Evolutionary conservation across 2,797 vertebrate genomes (phyloP).

Genomic region (Fundulus diaphanus): DNA sequence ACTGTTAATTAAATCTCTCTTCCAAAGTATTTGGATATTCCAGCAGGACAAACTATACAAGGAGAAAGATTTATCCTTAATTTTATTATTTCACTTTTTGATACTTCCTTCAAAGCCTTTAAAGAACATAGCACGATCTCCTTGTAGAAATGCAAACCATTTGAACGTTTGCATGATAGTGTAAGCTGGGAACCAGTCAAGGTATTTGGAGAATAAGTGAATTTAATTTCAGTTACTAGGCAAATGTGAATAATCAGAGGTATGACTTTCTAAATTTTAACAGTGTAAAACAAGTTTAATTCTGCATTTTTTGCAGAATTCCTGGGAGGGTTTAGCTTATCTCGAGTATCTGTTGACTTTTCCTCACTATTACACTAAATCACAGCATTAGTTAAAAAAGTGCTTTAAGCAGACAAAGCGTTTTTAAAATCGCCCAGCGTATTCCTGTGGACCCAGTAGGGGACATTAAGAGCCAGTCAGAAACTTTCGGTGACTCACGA

Average conservation of each 20-base stretch:
- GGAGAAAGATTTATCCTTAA: background rate
- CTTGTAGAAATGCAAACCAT: background rate
- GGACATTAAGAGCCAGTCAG: no score
- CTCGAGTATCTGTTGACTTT: background rate
- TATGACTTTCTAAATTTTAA: no score
- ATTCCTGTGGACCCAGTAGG: no score
- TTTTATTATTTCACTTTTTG: background rate
- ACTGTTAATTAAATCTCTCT: background rate
- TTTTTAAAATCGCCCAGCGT: no score
- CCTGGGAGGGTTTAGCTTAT: no score
- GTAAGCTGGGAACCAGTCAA: background rate
- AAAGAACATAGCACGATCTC: background rate
- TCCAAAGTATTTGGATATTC: background rate
- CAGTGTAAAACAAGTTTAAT: background rate
- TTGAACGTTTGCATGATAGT: background rate
- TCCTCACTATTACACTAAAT: no score
- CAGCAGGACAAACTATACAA: background rate
- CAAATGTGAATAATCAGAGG: background rate
- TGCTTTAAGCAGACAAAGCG: no score
- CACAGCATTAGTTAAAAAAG: no score
- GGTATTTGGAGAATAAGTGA: no score
- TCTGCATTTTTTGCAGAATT: background rate
- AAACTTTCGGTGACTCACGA: no score
- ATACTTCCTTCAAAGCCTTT: background rate
- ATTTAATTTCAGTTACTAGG: background rate